Base-by-base conservation (phyloP, 1,140 invertebrate species). In the Metopolophium dirhodum region DNA sequence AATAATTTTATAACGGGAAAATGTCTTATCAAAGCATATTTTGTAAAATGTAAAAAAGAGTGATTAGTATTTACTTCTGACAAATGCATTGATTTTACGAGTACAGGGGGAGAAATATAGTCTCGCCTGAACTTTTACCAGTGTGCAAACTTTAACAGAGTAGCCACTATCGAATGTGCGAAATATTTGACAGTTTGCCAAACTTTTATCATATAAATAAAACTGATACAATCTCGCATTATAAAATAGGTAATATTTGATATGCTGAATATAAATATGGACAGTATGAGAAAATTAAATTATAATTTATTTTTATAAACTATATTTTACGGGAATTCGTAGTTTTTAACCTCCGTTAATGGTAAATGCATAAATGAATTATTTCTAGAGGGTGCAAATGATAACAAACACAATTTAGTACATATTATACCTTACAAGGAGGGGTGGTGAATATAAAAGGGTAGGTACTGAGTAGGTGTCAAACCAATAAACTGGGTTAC, bases 91-190 rank as follows among this genome's bases (percentile, higher is more conserved):
- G 91, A 93, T 93, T 93, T 93, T 93, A 57, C 47, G 45, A 37
- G 8, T 41, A 54, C 35, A 45, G 41, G 6, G 68, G 68, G 49
- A 35, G 91, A 54, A 49, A 68, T 57, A 89, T 35, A 89, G 30
- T 57, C 47, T 35, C 35, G 77, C 49, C 49, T 93, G 91, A 93
- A 85, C 91, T 93, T 92, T 85, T 54, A n/a, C 45, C 77, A 85
- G 91, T 85, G 77, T 93, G 91, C 82, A 93, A 93, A 93, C 91
- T 83, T 85, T 86, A 93, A 93, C 91, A 93, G 91, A 93, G 91
- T 93, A 93, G 91, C 91, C 91, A 93, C 49, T 86, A 83, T 41
- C 26, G n/a, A n/a, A 86, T 57, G 26, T 86, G 82, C 82, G 77
- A 93, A 93, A 93, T 85, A 85, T 57, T 83, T 85, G 91, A 45